phyloP scores from a whole-genome alignment of 2,888 invertebrate species.

The Nephrotoma guestfalica region DNA sequence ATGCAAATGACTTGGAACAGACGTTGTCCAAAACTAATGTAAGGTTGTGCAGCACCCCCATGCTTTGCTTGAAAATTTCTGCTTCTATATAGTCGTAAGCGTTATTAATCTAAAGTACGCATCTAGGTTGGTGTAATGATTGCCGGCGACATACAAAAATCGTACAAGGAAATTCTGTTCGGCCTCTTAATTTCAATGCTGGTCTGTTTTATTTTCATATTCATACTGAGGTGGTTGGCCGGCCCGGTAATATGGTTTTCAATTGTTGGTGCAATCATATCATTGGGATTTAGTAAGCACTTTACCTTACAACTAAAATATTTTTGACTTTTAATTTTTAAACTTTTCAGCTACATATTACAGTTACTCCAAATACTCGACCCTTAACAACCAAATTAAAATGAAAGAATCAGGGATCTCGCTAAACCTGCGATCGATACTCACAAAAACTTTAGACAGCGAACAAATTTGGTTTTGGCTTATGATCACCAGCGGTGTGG shows the following conservation, averaged over 20 bases:
- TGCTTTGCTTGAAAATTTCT: neutral
- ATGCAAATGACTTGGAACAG: neutral
- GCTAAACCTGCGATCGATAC: conserved; percentile 7
- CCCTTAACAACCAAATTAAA: neutral
- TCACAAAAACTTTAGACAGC: conserved; percentile 16
- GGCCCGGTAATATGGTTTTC: conserved; percentile 77
- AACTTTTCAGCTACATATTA: conserved; percentile 40
- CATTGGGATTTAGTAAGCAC: conserved; percentile 50
- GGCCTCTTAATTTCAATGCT: conserved; percentile 52
- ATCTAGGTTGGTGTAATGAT: conserved; percentile 54
- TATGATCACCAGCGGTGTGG: conserved; percentile 46
- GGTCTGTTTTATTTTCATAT: conserved; percentile 73
- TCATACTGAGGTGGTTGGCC: conserved; percentile 78
- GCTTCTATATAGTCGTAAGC: neutral
- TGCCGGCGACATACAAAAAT: conserved; percentile 58
- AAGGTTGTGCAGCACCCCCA: neutral
- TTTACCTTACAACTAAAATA: neutral
- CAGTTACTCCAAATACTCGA: conserved; percentile 41
- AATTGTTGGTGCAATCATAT: conserved; percentile 53
- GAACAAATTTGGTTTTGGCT: conserved; percentile 54
- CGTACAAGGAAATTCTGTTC: conserved; percentile 54
- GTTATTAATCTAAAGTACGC: neutral
- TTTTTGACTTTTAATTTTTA: neutral
- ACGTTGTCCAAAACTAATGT: neutral
- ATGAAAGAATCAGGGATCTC: neutral